Conservation (phyloP, 2,888 invertebrate species). For the Cheilosia grossa region DNA sequence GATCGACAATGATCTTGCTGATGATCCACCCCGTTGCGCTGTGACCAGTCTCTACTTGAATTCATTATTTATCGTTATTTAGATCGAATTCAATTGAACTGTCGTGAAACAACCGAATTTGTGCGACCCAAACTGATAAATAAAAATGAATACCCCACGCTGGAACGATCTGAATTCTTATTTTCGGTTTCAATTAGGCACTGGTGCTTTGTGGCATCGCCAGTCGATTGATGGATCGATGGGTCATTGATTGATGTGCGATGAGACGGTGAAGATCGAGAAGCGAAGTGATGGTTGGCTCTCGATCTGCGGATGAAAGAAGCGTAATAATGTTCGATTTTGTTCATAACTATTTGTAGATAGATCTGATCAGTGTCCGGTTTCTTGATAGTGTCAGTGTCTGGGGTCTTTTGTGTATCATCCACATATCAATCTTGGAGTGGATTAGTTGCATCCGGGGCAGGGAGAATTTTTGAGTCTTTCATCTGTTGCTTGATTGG, state of each 20-base stretch:
- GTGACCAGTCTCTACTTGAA: slow-evolving; percentile 27
- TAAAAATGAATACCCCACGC: slow-evolving; percentile 22
- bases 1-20: slow-evolving; percentile 51
- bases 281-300: not conserved
- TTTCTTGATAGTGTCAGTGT: slow-evolving; percentile 23
- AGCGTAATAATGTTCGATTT: slow-evolving; percentile 52
- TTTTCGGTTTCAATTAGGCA: slow-evolving; percentile 45
- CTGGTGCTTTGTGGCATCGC: slow-evolving; percentile 34
- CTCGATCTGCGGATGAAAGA: slow-evolving; percentile 10
- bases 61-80: slow-evolving; percentile 30
- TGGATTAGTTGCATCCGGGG: slow-evolving; percentile 18
- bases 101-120: slow-evolving; percentile 59
- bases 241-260: slow-evolving; percentile 63
- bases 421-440: slow-evolving; percentile 22
- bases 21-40: not conserved
- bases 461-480: not conserved
- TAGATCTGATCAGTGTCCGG: slow-evolving; percentile 39
- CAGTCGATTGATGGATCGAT: slow-evolving; percentile 66
- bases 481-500: not conserved
- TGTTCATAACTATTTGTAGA: slow-evolving; percentile 39
- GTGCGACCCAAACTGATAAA: slow-evolving; percentile 18
- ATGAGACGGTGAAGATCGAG: slow-evolving; percentile 5
- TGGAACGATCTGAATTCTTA: slow-evolving; percentile 16
- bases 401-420: slow-evolving; percentile 1
- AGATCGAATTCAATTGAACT: slow-evolving; percentile 60